Conservation (phyloP, 2,113 vertebrate species). For the Rousettus leschenaultii region DNA sequence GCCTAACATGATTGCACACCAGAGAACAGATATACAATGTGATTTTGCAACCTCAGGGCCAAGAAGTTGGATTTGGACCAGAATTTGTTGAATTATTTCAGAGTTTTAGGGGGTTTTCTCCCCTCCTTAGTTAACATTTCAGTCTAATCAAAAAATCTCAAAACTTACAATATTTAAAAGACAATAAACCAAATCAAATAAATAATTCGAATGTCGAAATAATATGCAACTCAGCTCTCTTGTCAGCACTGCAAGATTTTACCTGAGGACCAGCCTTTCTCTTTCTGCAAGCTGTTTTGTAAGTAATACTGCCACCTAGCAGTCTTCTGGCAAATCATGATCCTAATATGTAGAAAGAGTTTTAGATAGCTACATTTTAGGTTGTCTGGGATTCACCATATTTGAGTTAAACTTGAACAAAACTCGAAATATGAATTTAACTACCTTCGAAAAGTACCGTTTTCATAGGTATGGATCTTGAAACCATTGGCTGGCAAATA, state of each 20-base stretch:
- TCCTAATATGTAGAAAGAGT: accelerated
- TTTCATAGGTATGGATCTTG: neutral
- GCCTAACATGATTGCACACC: neutral
- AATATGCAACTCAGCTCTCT: neutral
- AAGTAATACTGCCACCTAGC: slow-evolving; percentile 64
- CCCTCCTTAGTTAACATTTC: slow-evolving; percentile 36
- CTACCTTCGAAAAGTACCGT: neutral
- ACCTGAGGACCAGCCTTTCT: neutral
- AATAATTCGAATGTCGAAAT: neutral
- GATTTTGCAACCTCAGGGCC: slow-evolving; percentile 43
- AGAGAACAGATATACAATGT: neutral
- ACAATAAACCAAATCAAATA: neutral
- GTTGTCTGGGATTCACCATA: neutral
- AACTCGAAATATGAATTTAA: neutral
- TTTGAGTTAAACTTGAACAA: neutral
- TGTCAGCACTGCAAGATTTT: neutral
- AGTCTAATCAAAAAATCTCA: slow-evolving; percentile 9
- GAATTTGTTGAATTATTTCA: slow-evolving; percentile 61
- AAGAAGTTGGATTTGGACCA: slow-evolving; percentile 38
- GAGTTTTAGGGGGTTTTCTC: slow-evolving; percentile 72
- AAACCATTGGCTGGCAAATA: neutral
- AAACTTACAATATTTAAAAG: neutral
- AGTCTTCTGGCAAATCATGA: neutral
- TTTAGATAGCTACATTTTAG: neutral
- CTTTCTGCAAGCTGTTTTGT: neutral